Evolutionary conservation across 2,797 vertebrate species (phyloP), one percentile per base, ranked within the genome.

Genomic region (Notoglanidium macrostoma): DNA sequence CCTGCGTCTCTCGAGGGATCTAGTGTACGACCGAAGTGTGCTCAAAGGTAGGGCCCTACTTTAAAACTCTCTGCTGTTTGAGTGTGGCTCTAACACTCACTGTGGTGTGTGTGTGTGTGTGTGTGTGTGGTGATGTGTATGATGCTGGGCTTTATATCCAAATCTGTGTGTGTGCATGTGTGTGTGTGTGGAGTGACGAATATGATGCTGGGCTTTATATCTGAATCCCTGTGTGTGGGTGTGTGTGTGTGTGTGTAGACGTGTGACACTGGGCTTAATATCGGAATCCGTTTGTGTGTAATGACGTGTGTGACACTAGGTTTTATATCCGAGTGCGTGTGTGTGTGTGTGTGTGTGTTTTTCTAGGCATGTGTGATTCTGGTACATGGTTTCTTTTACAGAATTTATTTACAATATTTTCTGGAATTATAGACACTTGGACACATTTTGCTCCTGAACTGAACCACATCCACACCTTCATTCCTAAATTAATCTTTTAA

Each of bases 1-100:
- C 4, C 95, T 96, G 0, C 93, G 96, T 8, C 93, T 98, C 95
- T 96, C 97, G 86, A 97, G 95, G 88, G 97, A 96, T 92, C 92
- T 97, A 94, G 92, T 96, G 92, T 96, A 96, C 95, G 96, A 96
- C 92, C 96, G 95, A 94, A 95, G 93, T 93, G 93, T 97, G 85
- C 95, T 95, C 87, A 97, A 97, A 99, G 98, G 98, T 99, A 97
- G 95, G 96, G 72, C 77, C 76, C 54, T 84, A 65, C 80, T 89
- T 87, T 91, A 89, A 89, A 87, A 87, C 86, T 84, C 77, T 54
- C 86, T 68, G 44, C 83, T 87, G 81, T 54, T 63, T 26, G 55
- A 67, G 80, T 51, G 80, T 29, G 59, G 78, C 55, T 80, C 35
- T 26, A 49, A 46, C 44, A 29, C 80, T 59, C 54, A 26, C 59